Evolutionary conservation across 2,888 invertebrate species (phyloP).

Genomic region (Charanyca ferruginea): DNA sequence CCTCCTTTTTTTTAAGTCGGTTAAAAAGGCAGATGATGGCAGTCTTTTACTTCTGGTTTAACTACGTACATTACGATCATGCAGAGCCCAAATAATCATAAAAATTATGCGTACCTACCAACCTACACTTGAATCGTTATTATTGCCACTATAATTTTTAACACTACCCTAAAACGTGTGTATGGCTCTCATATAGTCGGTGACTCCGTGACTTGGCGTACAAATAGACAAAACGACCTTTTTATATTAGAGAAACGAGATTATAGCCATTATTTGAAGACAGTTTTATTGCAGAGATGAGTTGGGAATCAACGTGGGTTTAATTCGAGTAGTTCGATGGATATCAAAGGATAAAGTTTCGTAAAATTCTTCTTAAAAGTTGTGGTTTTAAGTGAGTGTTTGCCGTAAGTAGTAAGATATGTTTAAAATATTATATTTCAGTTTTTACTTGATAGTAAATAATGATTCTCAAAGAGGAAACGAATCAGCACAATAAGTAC

Average conservation of each 20-base stretch:
- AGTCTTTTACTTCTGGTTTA: too few relatives aligned
- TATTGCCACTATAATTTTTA: constrained; percentile 53
- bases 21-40: too few relatives aligned
- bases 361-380: background rate
- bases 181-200: constrained; percentile 35
- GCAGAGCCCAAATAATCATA: background rate
- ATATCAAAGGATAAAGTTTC: background rate
- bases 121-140: constrained; percentile 12
- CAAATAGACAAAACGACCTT: constrained; percentile 39
- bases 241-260: constrained; percentile 40
- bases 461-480: too few relatives aligned
- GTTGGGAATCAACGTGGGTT: constrained; percentile 18
- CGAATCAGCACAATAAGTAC: too few relatives aligned
- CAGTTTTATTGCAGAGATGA: constrained; percentile 35
- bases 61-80: too few relatives aligned
- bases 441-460: too few relatives aligned
- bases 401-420: too few relatives aligned
- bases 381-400: background rate
- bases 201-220: constrained; percentile 52
- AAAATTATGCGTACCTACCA: background rate
- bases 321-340: constrained; percentile 4
- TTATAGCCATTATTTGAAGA: constrained; percentile 28
- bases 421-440: too few relatives aligned
- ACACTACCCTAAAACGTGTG: constrained; percentile 42
- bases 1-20: too few relatives aligned